Evolutionary conservation across 2,797 vertebrate genomes (phyloP), one percentile per base, ranked within the genome.

Genomic region (Pangasius djambal): DNA sequence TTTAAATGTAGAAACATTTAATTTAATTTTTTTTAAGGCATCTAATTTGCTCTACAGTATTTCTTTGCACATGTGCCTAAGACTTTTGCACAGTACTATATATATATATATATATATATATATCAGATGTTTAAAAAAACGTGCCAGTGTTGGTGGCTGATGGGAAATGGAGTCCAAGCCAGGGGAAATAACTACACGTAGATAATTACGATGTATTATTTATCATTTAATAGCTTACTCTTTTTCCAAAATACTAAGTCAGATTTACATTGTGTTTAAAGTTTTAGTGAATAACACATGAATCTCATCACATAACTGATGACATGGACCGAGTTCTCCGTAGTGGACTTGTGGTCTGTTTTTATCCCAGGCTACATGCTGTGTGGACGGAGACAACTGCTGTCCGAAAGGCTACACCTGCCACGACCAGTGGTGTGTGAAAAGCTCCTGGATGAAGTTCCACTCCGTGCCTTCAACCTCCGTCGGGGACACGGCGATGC

Each of bases 341-440:
- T 13, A 59, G 4, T 6, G 13, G 10, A 59, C 78, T 12, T 37
- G 78, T 82, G 83, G 40, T 84, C 6, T 84, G 40, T 84, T 84
- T 63, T 22, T 7, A 25, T 70, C 16, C n/a, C 48, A 98, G 97
- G 97, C 96, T 0, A 95, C 97, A 79, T 98, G 97, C 94, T 98
- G 97, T 31, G 65, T 90, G 1, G 97, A 97, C 72, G 93, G 91
- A 69, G 79, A 94, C 89, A 97, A 97, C 91, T 98, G 97, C 93
- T 98, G 98, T 84, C 97, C 98, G 0, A 84, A 88, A 0, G 97
- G 96, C 67, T 97, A 96, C 92, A 94, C 91, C 89, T 98, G 98
- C 89, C 94, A 97, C 1, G 28, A 95, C 40, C 87, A 89, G 87
- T 93, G 95, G 74, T 98, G 97, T 1, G 94, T 96, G 89, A 97